A percentile compares a stretch with the other conserved stretches of the same genome.
These are phyloP conservation scores for Theonella swinhoei DNA, from an alignment of 37 sponge, comb jelly and placozoan species.

Conservation along the genomic window DNA sequence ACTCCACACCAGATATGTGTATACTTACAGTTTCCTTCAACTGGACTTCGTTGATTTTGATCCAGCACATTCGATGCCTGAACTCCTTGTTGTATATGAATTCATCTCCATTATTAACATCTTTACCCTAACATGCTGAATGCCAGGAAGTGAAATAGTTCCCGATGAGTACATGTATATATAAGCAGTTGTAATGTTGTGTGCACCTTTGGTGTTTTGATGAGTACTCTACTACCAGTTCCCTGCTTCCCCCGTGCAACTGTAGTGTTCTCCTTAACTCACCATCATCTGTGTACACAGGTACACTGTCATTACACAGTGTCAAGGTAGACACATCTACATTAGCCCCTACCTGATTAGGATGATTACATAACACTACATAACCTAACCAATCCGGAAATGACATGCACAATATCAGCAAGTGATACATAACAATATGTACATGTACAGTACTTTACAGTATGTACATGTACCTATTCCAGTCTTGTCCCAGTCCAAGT, in stretches of 20 bases:
- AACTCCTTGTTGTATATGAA: constrained; percentile 87
- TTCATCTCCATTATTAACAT: constrained; percentile 63
- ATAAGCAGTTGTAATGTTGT: no score
- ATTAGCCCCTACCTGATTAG: no score
- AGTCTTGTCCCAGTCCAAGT: constrained; percentile 19
- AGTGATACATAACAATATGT: no score
- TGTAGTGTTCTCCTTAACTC: constrained; percentile 91
- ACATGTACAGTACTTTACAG: no score
- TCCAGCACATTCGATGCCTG: constrained; percentile 86
- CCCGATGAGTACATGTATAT: no score
- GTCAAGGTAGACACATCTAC: no score
- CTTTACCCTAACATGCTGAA: constrained; percentile 66
- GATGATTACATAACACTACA: no score
- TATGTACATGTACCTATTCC: no score
- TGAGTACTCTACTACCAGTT: constrained; percentile 83
- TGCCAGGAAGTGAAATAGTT: no score
- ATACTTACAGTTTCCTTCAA: constrained; percentile 91
- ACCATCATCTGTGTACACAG: constrained; percentile 63
- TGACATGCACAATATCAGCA: no score
- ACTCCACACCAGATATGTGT: not conserved
- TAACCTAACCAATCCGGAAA: no score
- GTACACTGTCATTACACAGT: no score
- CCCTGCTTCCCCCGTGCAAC: constrained; percentile 87
- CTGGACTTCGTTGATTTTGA: constrained; percentile 99
- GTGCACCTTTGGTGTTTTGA: constrained; percentile 81